Base-by-base conservation (phyloP, 2,113 vertebrate genomes). In the Caranx melampygus region DNA sequence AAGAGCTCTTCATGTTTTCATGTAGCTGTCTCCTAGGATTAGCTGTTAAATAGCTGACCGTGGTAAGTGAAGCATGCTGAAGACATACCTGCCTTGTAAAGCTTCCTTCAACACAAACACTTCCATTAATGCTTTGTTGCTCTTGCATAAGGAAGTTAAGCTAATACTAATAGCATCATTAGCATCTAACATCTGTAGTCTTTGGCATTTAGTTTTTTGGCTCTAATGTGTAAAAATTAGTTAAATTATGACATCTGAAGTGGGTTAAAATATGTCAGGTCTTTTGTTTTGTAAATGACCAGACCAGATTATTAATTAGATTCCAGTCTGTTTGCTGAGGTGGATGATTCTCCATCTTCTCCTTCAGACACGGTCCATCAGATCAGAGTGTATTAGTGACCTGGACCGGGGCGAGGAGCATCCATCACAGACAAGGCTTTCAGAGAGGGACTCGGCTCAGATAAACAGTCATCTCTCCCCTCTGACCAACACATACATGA, bases 401-500 rank as follows among this genome's bases (percentile, higher is more conserved):
- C 89, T 35, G 79, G 10, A 63, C 26, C 6, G 0, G 76, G 51
- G 40, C 72, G 33, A 54, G 61, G 34, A 84, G 69, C 83, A 91
- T 91, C 83, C 62, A 88, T 91, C 57, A 45, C 33, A 87, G 86
- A 86, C 85, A 40, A 61, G 73, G 85, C 76, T 89, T 91, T 87
- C 78, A 87, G 85, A 15, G 72, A 35, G 77, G 54, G 79, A 84
- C 66, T 81, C 40, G 62, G 44, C 71, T 84, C 69, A 86, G 76
- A 84, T 91, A 91, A 89, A 91, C 89, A 88, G 18, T 68, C 78
- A 31, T 2, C 66, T 26, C 37, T 69, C 60, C 4, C 0, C 64
- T 42, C 66, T 2, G 15, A 83, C 68, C 61, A 74, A 58, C 85
- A 79, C 87, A 85, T 72, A 74, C 54, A 77, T 33, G 60, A 51